These are phyloP conservation scores for Drosophila subobscura DNA, from an alignment of 1,140 invertebrate genomes.

Conservation along the genomic window DNA sequence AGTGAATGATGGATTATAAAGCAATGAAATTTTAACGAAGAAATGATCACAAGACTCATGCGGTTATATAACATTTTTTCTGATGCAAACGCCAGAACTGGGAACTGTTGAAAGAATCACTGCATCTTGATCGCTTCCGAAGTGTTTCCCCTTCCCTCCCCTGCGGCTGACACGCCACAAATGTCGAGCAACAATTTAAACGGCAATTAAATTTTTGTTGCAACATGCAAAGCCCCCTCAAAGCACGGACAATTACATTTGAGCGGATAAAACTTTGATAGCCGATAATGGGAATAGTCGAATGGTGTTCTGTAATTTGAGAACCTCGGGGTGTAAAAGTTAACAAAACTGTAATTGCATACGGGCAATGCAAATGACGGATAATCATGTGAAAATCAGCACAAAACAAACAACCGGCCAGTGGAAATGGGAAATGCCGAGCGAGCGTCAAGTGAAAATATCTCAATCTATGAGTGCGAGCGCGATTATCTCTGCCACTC, in stretches of 20 bases:
- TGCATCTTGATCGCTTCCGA: conserved; percentile 4
- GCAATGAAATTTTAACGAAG: conserved; percentile 21
- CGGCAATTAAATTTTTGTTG: conserved; percentile 30
- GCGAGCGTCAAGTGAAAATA: conserved; percentile 8
- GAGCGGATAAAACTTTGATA: conserved; percentile 35
- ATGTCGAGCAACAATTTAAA: conserved; percentile 51
- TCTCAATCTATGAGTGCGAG: background rate
- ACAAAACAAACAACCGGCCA: conserved; percentile 58
- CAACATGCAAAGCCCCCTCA: conserved; percentile 31
- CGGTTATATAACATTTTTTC: background rate
- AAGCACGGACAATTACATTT: conserved; percentile 39
- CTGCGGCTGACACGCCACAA: conserved; percentile 34
- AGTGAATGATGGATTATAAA: no score
- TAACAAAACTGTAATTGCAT: conserved; percentile 66
- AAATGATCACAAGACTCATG: conserved; percentile 38
- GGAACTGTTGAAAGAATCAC: background rate
- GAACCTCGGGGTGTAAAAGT: conserved; percentile 30
- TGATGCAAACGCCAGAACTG: conserved; percentile 1
- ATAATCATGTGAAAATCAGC: conserved; percentile 72
- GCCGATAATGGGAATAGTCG: conserved; percentile 11
- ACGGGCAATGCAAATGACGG: conserved; percentile 15
- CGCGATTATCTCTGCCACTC: background rate
- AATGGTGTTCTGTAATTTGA: conserved; percentile 13
- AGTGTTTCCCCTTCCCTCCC: background rate
- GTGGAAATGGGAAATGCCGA: conserved; percentile 31